Evolutionary conservation across 2,797 vertebrate species (phyloP).

Genomic region (Siniperca scherzeri): DNA sequence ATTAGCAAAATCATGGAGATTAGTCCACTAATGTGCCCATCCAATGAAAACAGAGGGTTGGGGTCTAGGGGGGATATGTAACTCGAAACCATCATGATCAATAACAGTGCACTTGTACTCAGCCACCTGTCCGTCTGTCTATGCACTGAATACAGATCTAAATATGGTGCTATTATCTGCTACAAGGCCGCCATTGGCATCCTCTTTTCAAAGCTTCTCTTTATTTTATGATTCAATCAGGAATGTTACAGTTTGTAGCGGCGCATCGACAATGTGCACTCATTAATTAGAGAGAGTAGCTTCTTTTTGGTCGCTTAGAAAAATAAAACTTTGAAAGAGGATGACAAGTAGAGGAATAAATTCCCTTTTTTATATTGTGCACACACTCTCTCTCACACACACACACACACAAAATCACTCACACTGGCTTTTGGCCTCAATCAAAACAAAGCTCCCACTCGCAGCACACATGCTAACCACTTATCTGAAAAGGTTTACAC

Average conservation of each 20-base stretch:
- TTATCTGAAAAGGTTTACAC: conserved; percentile 48
- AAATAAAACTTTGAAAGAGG: conserved; percentile 83
- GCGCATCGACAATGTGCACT: conserved; percentile 56
- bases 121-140: conserved; percentile 42
- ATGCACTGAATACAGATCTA: conserved; percentile 68
- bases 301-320: conserved; percentile 81
- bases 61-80: conserved; percentile 71
- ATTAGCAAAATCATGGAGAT: conserved; percentile 89
- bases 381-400: conserved; percentile 18
- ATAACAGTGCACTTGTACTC: conserved; percentile 64
- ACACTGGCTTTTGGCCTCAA: conserved; percentile 56
- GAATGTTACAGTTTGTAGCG: conserved; percentile 71
- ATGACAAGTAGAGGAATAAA: conserved; percentile 80
- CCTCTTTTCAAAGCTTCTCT: conserved; percentile 78
- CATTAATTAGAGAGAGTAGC: conserved; percentile 54
- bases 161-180: conserved; percentile 68
- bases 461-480: conserved; percentile 52
- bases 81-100: conserved; percentile 76
- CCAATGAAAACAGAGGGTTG: conserved; percentile 79
- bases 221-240: conserved; percentile 55
- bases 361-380: conserved; percentile 80
- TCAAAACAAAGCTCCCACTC: conserved; percentile 43
- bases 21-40: conserved; percentile 84
- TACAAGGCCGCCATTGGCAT: conserved; percentile 77
- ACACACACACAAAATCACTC: not conserved